phyloP scores from a whole-genome alignment of 2,888 invertebrate genomes.

The Brachycybe producta region DNA sequence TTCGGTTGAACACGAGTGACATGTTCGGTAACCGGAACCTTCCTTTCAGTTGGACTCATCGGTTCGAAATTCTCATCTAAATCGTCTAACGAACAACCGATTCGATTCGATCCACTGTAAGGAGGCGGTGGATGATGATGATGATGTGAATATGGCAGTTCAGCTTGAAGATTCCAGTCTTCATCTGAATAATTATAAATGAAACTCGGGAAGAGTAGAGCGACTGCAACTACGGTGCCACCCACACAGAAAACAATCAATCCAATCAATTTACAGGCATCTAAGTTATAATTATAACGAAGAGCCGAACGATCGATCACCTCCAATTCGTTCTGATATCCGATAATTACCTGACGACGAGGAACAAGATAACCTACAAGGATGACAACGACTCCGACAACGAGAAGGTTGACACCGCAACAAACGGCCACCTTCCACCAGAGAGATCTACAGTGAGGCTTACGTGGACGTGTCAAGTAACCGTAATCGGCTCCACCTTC shows the following conservation, averaged over 20 bases:
- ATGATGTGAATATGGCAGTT: too few species aligned
- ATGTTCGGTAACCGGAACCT: constrained; percentile 12
- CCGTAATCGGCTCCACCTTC: constrained; percentile 28
- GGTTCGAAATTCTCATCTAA: neutral
- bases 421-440: constrained; percentile 38
- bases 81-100: neutral
- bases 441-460: constrained; percentile 26
- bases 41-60: constrained; percentile 1
- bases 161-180: constrained; percentile 17
- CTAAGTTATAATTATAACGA: constrained; percentile 37
- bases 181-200: constrained; percentile 35
- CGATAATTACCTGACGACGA: constrained; percentile 32
- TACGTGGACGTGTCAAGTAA: constrained; percentile 33
- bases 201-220: constrained; percentile 38
- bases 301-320: constrained; percentile 35
- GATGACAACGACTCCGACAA: constrained; percentile 38
- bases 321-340: constrained; percentile 31
- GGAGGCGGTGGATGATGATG: neutral
- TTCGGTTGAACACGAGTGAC: constrained; percentile 4
- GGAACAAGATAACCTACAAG: constrained; percentile 39
- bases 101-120: neutral
- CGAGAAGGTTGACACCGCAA: constrained; percentile 37
- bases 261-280: constrained; percentile 38
- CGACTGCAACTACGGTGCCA: constrained; percentile 36
- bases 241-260: constrained; percentile 39